A percentile compares a stretch with the other conserved stretches of the same genome.
These are phyloP conservation scores for Gadus macrocephalus DNA, from an alignment of 2,113 vertebrate species.

Conservation along the genomic window DNA sequence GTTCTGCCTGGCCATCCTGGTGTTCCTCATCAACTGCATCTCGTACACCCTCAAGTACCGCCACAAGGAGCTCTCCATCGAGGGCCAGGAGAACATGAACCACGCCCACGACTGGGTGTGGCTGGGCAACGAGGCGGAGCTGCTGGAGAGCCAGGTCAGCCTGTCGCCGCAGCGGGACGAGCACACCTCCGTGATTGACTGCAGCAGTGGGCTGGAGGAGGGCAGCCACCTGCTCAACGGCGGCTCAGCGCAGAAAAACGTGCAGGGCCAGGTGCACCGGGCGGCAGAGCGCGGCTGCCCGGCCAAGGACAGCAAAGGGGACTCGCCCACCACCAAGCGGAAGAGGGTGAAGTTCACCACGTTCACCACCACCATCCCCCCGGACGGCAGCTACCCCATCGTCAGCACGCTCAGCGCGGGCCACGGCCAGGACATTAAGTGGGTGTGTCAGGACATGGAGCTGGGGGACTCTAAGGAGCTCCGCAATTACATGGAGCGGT, in stretches of 20 bases:
- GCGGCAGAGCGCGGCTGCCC: conserved; percentile 55
- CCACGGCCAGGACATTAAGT: conserved; percentile 83
- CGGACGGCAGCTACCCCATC: conserved; percentile 74
- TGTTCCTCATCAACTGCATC: conserved; percentile 95
- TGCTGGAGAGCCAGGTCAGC: conserved; percentile 78
- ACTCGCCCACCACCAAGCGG: conserved; percentile 84
- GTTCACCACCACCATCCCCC: conserved; percentile 85
- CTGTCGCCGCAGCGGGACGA: conserved; percentile 74
- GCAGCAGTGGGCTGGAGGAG: conserved; percentile 69
- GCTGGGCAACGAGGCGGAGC: conserved; percentile 88
- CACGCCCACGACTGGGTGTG: conserved; percentile 98
- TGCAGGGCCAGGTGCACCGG: conserved; percentile 75
- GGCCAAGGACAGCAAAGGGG: conserved; percentile 69
- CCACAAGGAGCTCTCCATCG: conserved; percentile 89
- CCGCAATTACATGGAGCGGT: conserved; percentile 81
- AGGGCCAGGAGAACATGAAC: conserved; percentile 81
- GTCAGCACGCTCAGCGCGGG: conserved; percentile 76
- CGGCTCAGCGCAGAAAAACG: conserved; percentile 71
- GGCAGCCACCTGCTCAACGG: conserved; percentile 82
- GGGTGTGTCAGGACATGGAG: conserved; percentile 85
- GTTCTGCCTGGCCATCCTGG: conserved; percentile 94
- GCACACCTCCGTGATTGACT: conserved; percentile 84
- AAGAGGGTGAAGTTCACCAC: conserved; percentile 94
- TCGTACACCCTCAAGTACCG: conserved; percentile 89
- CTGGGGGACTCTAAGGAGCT: conserved; percentile 79